phyloP scores from a whole-genome alignment of 2,113 vertebrate species.

The Esox niger region DNA sequence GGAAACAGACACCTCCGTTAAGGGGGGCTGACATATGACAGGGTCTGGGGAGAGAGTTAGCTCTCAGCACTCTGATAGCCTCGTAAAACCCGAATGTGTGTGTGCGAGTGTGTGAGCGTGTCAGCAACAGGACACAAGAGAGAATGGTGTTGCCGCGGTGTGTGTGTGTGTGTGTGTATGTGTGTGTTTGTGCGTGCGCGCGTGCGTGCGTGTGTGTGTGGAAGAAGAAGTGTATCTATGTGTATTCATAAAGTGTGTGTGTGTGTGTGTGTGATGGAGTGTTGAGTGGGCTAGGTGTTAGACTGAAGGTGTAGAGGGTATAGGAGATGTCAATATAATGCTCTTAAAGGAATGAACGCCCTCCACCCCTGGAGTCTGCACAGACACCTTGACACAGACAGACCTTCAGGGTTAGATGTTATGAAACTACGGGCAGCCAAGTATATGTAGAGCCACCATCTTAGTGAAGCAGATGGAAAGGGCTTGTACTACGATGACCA shows the following conservation, averaged over 20 bases:
- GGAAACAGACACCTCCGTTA: conserved; percentile 61
- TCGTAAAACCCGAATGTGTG: conserved; percentile 44
- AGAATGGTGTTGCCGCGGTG: neutral
- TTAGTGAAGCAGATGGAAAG: too few species aligned
- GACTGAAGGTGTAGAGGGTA: conserved; percentile 50
- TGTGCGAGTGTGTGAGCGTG: conserved; percentile 4
- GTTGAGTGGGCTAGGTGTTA: conserved; percentile 63
- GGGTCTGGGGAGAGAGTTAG: conserved; percentile 62
- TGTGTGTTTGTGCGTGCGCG: conserved; percentile 22
- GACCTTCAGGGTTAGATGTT: neutral
- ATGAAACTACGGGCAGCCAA: too few species aligned
- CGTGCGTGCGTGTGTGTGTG: neutral
- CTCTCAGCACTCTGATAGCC: conserved; percentile 67
- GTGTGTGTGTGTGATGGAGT: conserved; percentile 37
- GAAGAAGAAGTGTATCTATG: neutral
- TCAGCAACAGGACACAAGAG: neutral
- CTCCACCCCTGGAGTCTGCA: too few species aligned
- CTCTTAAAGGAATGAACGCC: conserved; percentile 8
- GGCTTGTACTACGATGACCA: too few species aligned
- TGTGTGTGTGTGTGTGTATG: neutral
- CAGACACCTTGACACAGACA: neutral
- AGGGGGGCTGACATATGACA: conserved; percentile 58
- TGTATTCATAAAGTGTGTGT: conserved; percentile 13
- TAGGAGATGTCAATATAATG: conserved; percentile 56
- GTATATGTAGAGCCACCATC: too few species aligned